phyloP scores from a whole-genome alignment of 2,113 vertebrate genomes.

The Channa argus region DNA sequence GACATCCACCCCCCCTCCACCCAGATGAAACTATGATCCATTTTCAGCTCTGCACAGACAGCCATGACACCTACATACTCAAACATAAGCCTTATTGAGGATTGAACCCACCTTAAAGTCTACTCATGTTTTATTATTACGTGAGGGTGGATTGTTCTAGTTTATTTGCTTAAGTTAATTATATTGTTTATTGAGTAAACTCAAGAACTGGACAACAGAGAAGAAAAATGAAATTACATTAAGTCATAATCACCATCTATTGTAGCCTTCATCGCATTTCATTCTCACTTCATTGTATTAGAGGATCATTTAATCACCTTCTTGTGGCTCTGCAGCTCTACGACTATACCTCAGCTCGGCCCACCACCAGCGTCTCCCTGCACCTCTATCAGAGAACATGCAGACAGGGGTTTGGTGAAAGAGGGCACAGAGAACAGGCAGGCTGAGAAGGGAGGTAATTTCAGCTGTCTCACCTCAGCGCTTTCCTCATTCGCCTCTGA shows the following conservation, averaged over 20 bases:
- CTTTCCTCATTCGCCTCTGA: slow-evolving; percentile 83
- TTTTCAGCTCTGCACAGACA: slow-evolving; percentile 24
- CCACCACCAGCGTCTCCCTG: slow-evolving; percentile 23
- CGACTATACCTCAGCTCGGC: slow-evolving; percentile 11
- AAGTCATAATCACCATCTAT: slow-evolving; percentile 33
- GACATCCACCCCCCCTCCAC: slow-evolving; percentile 23
- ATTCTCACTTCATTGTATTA: slow-evolving; percentile 45
- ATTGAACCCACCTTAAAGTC: neutral
- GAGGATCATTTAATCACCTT: slow-evolving; percentile 40
- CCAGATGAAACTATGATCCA: slow-evolving; percentile 7
- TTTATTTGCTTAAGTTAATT: slow-evolving; percentile 8
- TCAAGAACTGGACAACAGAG: neutral
- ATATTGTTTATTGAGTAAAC: slow-evolving; percentile 4
- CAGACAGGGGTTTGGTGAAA: slow-evolving; percentile 60
- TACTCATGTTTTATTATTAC: slow-evolving; percentile 2
- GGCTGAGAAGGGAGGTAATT: slow-evolving; percentile 72
- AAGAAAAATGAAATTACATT: slow-evolving; percentile 31
- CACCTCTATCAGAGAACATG: slow-evolving; percentile 61
- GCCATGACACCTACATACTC: slow-evolving; percentile 10
- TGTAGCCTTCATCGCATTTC: slow-evolving; percentile 41
- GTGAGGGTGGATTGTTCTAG: neutral
- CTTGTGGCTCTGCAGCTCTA: slow-evolving; percentile 28
- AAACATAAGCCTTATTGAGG: slow-evolving; percentile 17
- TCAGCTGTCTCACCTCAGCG: slow-evolving; percentile 83
- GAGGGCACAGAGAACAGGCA: slow-evolving; percentile 45